Evolutionary conservation across 2,888 invertebrate species (phyloP), one percentile per base, ranked within the genome.

Genomic region (Ophion costatus): DNA sequence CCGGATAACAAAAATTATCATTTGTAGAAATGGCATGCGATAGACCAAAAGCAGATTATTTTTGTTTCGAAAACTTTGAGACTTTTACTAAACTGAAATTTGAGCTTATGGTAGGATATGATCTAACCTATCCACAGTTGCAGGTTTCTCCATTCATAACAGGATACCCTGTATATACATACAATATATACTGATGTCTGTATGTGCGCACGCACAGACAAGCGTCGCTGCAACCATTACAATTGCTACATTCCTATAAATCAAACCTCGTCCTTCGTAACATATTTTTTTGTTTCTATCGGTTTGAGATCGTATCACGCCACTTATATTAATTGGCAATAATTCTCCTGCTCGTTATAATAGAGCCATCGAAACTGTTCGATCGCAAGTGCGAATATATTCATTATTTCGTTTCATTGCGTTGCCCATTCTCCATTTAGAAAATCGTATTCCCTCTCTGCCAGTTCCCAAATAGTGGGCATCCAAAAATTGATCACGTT

Each of bases 271-370:
- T 78, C 56, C n/a, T 57, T 59, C 14, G 56, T 63, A 57, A 42
- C 74, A 22, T 69, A 57, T 63, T 22, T 76, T 33, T 38, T n/a
- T 11, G 42, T 59, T 80, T 63, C 76, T 59, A 42, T 66, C 66
- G 14, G 45, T 42, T n/a, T 24, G n/a, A 7, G 29, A 71, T 56
- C 42, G 51, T 64, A 24, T 14, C 22, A n/a, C 56, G 20, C 70
- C 38, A 78, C 24, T 79, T 78, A 59, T 57, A 75, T 66, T 73
- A 75, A 82, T 82, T 84, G 82, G 56, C 74, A 80, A 75, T 82
- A 67, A 79, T 33, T 76, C 57, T 45, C 70, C 33, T 67, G 70
- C 59, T 9, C 63, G 14, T 71, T 63, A n/a, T 5, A 66, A 66
- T 56, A 33, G 29, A 42, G 64, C 57, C 2, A 76, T 57, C 51